Conservation (phyloP, 2,888 invertebrate species). For the Vandiemenella viatica region DNA sequence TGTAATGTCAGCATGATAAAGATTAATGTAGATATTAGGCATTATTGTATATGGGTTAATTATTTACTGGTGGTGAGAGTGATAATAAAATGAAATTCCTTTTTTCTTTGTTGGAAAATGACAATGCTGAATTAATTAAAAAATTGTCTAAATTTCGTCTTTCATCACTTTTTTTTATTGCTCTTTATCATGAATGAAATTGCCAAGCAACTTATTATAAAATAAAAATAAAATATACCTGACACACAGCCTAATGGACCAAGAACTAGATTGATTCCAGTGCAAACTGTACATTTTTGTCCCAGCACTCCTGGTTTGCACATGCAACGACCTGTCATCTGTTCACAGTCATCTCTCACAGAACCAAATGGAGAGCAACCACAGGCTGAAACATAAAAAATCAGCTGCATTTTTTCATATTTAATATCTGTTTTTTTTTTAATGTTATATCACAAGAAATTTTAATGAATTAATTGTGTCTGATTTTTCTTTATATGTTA, state of each 20-base stretch:
- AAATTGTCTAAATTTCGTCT: too few species aligned
- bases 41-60: too few species aligned
- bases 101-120: too few species aligned
- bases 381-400: slow-evolving; percentile 46
- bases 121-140: too few species aligned
- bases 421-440: not conserved
- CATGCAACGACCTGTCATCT: slow-evolving; percentile 81
- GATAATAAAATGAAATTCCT: too few species aligned
- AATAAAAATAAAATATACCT: slow-evolving; percentile 16
- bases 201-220: too few species aligned
- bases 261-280: slow-evolving; percentile 59
- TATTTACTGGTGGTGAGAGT: too few species aligned
- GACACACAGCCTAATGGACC: slow-evolving; percentile 56
- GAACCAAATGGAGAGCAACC: slow-evolving; percentile 79
- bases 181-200: too few species aligned
- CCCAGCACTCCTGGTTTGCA: slow-evolving; percentile 75
- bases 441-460: too few species aligned
- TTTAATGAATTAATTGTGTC: too few species aligned
- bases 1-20: not conserved
- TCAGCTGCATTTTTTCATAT: not conserved
- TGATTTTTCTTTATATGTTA: not conserved
- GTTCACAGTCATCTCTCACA: slow-evolving; percentile 78
- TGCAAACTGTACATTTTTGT: slow-evolving; percentile 72
- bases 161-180: too few species aligned
- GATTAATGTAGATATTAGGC: too few species aligned